Percentiles rank a stretch among this genome's conserved stretches.
Conservation (phyloP, 1,140 invertebrate species). For the Temnothorax longispinosus region DNA sequence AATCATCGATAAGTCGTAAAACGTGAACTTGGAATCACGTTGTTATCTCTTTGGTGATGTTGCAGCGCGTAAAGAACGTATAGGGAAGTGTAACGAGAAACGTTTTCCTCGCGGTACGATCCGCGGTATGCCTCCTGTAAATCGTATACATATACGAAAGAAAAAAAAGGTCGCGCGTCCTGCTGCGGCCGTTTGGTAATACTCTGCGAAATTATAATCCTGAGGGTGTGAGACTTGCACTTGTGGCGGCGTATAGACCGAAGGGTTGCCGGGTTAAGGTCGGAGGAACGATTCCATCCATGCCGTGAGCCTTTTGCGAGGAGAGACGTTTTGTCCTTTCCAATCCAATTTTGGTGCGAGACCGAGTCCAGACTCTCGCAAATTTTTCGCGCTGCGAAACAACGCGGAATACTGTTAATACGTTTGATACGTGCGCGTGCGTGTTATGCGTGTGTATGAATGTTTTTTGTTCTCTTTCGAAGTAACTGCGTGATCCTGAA, state of each 20-base stretch:
- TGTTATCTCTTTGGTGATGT: constrained; percentile 18
- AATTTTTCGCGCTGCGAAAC: constrained; percentile 30
- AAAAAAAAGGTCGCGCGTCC: constrained; percentile 7
- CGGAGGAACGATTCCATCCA: constrained; percentile 2
- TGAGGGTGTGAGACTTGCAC: constrained; percentile 15
- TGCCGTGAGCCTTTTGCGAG: constrained; percentile 15
- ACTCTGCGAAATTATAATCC: constrained; percentile 41
- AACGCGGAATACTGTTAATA: neutral
- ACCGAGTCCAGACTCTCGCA: neutral
- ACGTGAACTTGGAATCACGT: constrained; percentile 20
- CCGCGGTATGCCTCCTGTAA: constrained; percentile 6
- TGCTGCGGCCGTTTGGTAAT: constrained; percentile 12
- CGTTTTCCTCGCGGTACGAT: neutral
- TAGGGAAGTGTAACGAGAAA: constrained; percentile 20
- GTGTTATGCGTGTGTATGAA: neutral
- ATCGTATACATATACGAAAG: neutral
- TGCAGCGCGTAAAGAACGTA: constrained; percentile 24
- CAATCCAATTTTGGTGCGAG: constrained; percentile 44
- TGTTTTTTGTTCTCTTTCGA: neutral
- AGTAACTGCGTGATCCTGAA: constrained; percentile 2
- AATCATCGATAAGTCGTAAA: constrained; percentile 4
- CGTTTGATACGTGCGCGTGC: neutral
- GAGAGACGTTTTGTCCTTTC: constrained; percentile 55
- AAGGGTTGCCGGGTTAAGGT: neutral
- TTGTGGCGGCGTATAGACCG: constrained; percentile 15